These are phyloP conservation scores for Philaethria dido DNA, from an alignment of 2,888 invertebrate genomes.

Conservation along the genomic window DNA sequence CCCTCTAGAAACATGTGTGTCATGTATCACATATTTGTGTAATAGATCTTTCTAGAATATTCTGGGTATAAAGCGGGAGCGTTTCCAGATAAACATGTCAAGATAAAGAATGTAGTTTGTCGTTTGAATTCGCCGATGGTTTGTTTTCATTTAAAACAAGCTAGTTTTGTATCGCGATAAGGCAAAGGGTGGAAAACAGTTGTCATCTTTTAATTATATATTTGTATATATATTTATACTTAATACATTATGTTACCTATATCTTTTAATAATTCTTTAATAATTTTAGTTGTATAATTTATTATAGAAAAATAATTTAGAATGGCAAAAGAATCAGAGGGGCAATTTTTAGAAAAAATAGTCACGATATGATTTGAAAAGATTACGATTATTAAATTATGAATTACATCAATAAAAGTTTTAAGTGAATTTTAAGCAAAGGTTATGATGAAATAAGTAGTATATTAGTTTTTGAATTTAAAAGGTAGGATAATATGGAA, in stretches of 20 bases:
- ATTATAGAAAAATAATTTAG: too few relatives aligned
- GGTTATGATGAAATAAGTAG: too few relatives aligned
- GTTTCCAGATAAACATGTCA: conserved; percentile 37
- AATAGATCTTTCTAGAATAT: conserved; percentile 32
- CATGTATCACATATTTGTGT: conserved; percentile 30
- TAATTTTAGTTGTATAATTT: too few relatives aligned
- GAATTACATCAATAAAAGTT: too few relatives aligned
- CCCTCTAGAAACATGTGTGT: conserved; percentile 30
- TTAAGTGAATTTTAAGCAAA: too few relatives aligned
- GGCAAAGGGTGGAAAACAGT: background rate
- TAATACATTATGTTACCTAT: too few relatives aligned
- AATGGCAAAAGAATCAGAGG: too few relatives aligned
- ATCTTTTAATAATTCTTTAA: too few relatives aligned
- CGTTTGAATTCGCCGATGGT: conserved; percentile 20
- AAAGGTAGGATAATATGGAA: conserved; percentile 25
- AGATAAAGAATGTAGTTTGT: conserved; percentile 32
- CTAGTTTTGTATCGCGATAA: background rate
- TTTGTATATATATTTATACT: background rate
- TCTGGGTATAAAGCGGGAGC: conserved; percentile 24
- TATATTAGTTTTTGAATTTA: conserved; percentile 10
- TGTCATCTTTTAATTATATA: background rate
- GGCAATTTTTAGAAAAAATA: too few relatives aligned
- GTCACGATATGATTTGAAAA: too few relatives aligned
- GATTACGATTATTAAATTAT: too few relatives aligned
- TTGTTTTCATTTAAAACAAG: conserved; percentile 10